Evolutionary conservation across 2,113 vertebrate genomes (phyloP).

Genomic region (Hippocampus comes): DNA sequence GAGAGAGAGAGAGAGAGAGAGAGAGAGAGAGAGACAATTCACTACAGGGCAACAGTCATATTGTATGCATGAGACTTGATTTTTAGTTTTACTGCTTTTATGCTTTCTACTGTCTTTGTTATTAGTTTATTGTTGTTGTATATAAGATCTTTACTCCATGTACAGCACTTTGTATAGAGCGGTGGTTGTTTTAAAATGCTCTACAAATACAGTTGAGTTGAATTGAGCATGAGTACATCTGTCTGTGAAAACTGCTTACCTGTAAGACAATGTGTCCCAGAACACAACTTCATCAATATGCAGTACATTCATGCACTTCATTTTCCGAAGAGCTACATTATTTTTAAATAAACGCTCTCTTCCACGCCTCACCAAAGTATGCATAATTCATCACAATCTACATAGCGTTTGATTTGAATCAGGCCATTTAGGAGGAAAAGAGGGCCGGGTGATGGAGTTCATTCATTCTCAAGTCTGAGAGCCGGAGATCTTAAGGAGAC

Average conservation of each 20-base stretch:
- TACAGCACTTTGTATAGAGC: no score
- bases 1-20: no score
- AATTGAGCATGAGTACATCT: conserved; percentile 18
- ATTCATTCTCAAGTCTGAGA: conserved; percentile 28
- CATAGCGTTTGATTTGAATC: conserved; percentile 67
- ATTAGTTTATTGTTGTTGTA: no score
- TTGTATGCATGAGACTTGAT: no score
- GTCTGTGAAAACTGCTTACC: conserved; percentile 39
- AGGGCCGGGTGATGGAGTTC: conserved; percentile 46
- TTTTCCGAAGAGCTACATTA: conserved; percentile 42
- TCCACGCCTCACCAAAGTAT: conserved; percentile 60
- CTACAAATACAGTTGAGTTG: no score
- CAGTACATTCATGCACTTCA: conserved; percentile 27
- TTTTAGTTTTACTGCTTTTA: no score
- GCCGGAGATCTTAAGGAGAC: conserved; percentile 50
- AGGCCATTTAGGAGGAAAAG: conserved; percentile 53
- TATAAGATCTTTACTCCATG: no score
- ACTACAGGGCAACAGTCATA: no score
- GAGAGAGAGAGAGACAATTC: no score
- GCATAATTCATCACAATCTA: conserved; percentile 73
- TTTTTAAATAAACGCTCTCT: conserved; percentile 60
- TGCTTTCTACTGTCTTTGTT: no score
- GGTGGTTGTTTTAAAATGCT: no score
- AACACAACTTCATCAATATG: conserved; percentile 49
- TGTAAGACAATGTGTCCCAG: conserved; percentile 40